Percentiles rank a stretch among this genome's conserved stretches.
These are phyloP conservation scores for Thereva nobilitata DNA, from an alignment of 2,888 invertebrate genomes.

Conservation along the genomic window DNA sequence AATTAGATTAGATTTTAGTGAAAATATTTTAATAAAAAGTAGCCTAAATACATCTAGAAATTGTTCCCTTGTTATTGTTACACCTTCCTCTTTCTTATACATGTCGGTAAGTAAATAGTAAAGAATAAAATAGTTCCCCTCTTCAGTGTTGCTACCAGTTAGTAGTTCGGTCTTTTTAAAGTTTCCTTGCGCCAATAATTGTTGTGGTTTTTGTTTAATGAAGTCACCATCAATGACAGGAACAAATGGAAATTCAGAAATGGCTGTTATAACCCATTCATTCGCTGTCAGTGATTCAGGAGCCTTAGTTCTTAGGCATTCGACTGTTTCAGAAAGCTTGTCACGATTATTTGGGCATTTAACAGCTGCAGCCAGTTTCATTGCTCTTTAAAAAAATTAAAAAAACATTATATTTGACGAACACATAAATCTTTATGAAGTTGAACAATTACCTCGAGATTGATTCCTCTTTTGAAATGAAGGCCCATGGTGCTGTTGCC, in stretches of 20 bases:
- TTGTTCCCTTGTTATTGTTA: slow-evolving; percentile 78
- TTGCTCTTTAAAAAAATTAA: slow-evolving; percentile 60
- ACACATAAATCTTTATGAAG: not conserved
- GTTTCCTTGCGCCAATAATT: slow-evolving; percentile 74
- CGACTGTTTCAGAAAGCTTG: slow-evolving; percentile 70
- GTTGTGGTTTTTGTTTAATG: slow-evolving; percentile 79
- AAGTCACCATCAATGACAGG: slow-evolving; percentile 93
- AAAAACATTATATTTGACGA: too few species aligned
- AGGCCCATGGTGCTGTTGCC: slow-evolving; percentile 92
- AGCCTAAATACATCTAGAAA: slow-evolving; percentile 63
- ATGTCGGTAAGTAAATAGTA: slow-evolving; percentile 87
- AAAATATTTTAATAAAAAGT: not conserved
- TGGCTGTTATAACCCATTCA: slow-evolving; percentile 82
- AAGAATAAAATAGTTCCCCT: slow-evolving; percentile 92
- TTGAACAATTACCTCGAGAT: slow-evolving; percentile 48
- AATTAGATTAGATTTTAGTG: not conserved
- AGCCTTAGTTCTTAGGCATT: slow-evolving; percentile 76
- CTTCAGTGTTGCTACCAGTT: slow-evolving; percentile 91
- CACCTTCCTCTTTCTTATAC: slow-evolving; percentile 82
- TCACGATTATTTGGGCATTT: slow-evolving; percentile 76
- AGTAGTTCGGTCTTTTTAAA: slow-evolving; percentile 92
- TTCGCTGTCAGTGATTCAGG: slow-evolving; percentile 76
- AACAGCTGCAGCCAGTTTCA: slow-evolving; percentile 80
- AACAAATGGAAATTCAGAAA: slow-evolving; percentile 91
- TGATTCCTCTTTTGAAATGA: slow-evolving; percentile 80